Conservation (phyloP, 2,888 invertebrate species). For the Anaspis maculata region DNA sequence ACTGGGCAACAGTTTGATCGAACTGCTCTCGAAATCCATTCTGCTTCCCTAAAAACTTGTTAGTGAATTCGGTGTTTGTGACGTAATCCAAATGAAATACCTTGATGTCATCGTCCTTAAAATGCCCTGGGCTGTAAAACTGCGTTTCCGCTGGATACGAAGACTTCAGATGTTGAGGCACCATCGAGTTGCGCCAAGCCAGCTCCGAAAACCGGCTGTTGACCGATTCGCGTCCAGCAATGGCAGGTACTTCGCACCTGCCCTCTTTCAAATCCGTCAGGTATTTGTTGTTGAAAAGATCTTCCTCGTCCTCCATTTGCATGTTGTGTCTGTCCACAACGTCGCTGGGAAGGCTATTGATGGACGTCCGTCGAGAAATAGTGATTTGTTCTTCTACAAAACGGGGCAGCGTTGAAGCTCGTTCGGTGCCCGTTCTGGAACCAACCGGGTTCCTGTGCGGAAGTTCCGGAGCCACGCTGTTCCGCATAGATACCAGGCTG, state of each 20-base stretch:
- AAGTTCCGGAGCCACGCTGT: neutral
- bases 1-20: slow-evolving; percentile 39
- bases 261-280: slow-evolving; percentile 59
- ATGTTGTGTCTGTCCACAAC: slow-evolving; percentile 44
- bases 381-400: slow-evolving; percentile 28
- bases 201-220: slow-evolving; percentile 57
- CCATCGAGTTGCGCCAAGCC: slow-evolving; percentile 70
- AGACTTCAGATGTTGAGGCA: slow-evolving; percentile 77
- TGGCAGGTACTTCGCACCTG: slow-evolving; percentile 41
- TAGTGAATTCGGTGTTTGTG: no score
- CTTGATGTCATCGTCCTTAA: slow-evolving; percentile 61
- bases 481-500: slow-evolving; percentile 1
- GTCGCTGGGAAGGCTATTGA: no score
- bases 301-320: slow-evolving; percentile 79
- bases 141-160: slow-evolving; percentile 78
- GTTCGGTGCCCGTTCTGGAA: neutral
- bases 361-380: slow-evolving; percentile 27
- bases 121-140: slow-evolving; percentile 46
- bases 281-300: slow-evolving; percentile 74
- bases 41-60: no score
- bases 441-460: neutral
- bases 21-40: slow-evolving; percentile 39
- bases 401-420: slow-evolving; percentile 17
- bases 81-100: no score
- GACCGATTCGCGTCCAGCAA: slow-evolving; percentile 28